Base-by-base conservation (phyloP, 1,140 invertebrate species). In the Belonocnema kinseyi region DNA sequence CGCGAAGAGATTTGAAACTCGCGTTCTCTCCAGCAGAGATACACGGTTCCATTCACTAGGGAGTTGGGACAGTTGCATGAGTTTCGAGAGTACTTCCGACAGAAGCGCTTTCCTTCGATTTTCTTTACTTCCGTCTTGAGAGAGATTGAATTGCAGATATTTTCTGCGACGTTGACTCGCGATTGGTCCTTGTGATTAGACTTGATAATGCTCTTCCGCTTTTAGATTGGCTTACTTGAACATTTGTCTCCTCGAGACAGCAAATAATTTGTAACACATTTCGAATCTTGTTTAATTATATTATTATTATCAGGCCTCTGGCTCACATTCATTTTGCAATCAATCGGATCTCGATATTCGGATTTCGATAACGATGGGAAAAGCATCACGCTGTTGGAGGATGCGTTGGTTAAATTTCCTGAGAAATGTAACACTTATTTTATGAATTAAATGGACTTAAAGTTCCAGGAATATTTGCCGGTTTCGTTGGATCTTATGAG, bases 81-180 rank as follows among this genome's bases (percentile, higher is more conserved):
- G 78, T 77, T 77, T 74, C 21, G 77, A 81, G 77, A 78, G 79
- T 79, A 81, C 77, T 83, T 80, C 79, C 82, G 79, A 52, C 74
- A 75, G 79, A 79, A 76, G 77, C 77, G 75, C 76, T 79, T 76
- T 61, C 74, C 76, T 80, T 76, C 76, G 71, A 71, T 73, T 75
- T 82, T 66, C 70, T 74, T 56, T 46, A n/a, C 73, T 58, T 56
- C 56, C 71, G 76, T 74, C 73, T 76, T 50, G 26, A 33, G 50
- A 52, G 61, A 72, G 77, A 76, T 54, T 75, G 56, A 78, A 73
- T 72, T 66, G 61, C 61, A 66, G 61, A 66, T 66, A 66, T 66
- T 66, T 66, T 66, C 61, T 21, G 33, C 26, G 14, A 40, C 61
- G 61, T 66, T 66, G 61, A 66, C 33, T 66, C 61, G 21, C 40